Percentiles rank a stretch among this genome's conserved stretches.
These are phyloP conservation scores for Chrysolina haemoptera DNA, from an alignment of 2,888 invertebrate species.

Conservation along the genomic window DNA sequence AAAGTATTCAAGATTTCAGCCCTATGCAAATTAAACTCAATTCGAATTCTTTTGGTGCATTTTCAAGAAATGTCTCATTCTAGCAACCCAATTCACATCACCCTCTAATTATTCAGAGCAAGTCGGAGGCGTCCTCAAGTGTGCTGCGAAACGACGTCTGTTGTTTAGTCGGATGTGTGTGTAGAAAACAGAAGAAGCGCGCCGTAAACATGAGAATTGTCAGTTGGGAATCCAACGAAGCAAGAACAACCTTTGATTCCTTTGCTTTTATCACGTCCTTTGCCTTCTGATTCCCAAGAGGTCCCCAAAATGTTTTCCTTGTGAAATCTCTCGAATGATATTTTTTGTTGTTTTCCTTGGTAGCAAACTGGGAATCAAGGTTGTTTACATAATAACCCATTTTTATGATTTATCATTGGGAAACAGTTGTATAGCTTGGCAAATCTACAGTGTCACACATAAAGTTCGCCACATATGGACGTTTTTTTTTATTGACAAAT, in stretches of 20 bases:
- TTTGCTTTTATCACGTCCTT: conserved; percentile 63
- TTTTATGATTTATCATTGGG: too few relatives aligned
- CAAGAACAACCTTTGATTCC: conserved; percentile 63
- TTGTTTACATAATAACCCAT: too few relatives aligned
- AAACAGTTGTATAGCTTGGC: too few relatives aligned
- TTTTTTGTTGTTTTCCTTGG: too few relatives aligned
- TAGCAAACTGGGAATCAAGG: too few relatives aligned
- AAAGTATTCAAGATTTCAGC: not conserved
- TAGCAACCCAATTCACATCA: not conserved
- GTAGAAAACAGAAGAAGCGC: conserved; percentile 57
- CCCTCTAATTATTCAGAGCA: not conserved
- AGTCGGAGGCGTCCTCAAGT: conserved; percentile 30
- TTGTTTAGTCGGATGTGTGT: conserved; percentile 48
- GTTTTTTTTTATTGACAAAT: too few relatives aligned
- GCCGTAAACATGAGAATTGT: conserved; percentile 61
- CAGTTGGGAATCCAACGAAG: conserved; percentile 63
- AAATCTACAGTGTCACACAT: too few relatives aligned
- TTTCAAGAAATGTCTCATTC: not conserved
- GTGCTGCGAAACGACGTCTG: conserved; percentile 40
- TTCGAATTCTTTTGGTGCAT: not conserved
- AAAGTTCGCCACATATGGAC: too few relatives aligned
- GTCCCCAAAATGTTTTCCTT: conserved; percentile 48
- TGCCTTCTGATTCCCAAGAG: conserved; percentile 51
- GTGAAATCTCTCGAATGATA: too few relatives aligned
- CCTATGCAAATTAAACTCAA: too few relatives aligned